Base-by-base conservation (phyloP, 2,113 vertebrate genomes). In the Tinamus guttatus region DNA sequence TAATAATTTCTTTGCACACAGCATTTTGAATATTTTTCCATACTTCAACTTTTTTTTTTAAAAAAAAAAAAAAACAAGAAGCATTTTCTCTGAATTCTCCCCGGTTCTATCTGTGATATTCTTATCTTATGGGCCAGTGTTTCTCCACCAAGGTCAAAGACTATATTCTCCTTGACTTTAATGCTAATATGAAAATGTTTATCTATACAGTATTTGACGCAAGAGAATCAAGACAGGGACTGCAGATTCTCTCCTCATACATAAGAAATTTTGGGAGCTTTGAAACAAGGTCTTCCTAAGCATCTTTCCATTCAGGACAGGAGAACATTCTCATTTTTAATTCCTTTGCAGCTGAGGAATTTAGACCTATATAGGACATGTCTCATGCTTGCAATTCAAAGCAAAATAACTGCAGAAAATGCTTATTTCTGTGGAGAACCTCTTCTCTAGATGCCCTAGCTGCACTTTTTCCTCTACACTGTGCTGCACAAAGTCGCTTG, bases 311-410 rank as follows among this genome's bases (percentile, higher is more conserved):
- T 91, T 96, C 93, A 87, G 75, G 83, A 81, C 79, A 5, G 5
- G n/a, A 73, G 81, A 96, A 85, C 81, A 90, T 87, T 94, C 95
- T 96, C 82, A 87, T 95, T 93, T 96, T 92, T 59, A 68, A 86
- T 92, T 92, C 94, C 91, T 96, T 96, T 92, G 91, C 90, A 96
- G 90, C 79, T 96, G 88, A 97, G 86, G 91, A 96, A 96, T 85
- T 1, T 1, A 90, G 91, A 94, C 88, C 67, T 70, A 38, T 65
- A 59, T 71, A 81, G 87, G 81, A 88, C 93, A 97, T 96, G 94
- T 95, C 96, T 96, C 80, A 92, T 67, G 84, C 94, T 93, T 90
- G 87, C 89, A 94, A 92, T 97, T 97, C 92, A 90, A 89, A 96
- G 94, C 58, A 95, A 94, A 93, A 92, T 93, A 96, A 86, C 88